Evolutionary conservation across 2,113 vertebrate genomes (phyloP), one percentile per base, ranked within the genome.

Genomic region (Cinclus mexicanus): DNA sequence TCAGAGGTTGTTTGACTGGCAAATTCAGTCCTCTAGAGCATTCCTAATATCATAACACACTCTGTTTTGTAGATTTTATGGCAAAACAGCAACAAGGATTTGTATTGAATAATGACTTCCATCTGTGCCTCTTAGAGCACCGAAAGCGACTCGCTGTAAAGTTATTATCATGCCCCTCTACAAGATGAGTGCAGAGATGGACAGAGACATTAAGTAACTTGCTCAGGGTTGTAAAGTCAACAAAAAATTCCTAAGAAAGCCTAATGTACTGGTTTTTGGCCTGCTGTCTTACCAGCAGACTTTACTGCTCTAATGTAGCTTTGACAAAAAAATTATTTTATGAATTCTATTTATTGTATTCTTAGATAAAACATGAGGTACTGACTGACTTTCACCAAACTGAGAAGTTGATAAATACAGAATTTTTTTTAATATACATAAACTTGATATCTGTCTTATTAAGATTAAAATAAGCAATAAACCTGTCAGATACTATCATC

Each of bases 401-500:
- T 14, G 42, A 68, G 49, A 71, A 57, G 17, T 42, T 88, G 86
- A 77, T 74, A 90, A 63, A 77, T 44, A 31, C 10, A n/a, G 41
- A 85, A 35, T 22, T 39, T 56, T 56, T 95, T 74, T 83, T 49
- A 72, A 77, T 77, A 69, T 29, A 70, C 24, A 55, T 37, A 7
- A 61, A 70, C 14, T 29, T 55, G 21, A 21, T 82, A 55, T 63
- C 59, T 63, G 22, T 79, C 57, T 74, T 79, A 78, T 63, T 94
- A 65, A 89, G 55, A 65, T 80, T 92, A 80, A 90, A 74, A 90
- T 77, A 86, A 83, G 20, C 29, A 91, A 77, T 70, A 90, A 88
- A 86, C 26, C 41, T 86, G 39, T 83, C 84, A 90, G 26, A 57
- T 68, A 15, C 17, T 83, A 50, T 83, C 68, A 93, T 39, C 57